Evolutionary conservation across 2,113 vertebrate species (phyloP).

Genomic region (Peromyscus polionotus): DNA sequence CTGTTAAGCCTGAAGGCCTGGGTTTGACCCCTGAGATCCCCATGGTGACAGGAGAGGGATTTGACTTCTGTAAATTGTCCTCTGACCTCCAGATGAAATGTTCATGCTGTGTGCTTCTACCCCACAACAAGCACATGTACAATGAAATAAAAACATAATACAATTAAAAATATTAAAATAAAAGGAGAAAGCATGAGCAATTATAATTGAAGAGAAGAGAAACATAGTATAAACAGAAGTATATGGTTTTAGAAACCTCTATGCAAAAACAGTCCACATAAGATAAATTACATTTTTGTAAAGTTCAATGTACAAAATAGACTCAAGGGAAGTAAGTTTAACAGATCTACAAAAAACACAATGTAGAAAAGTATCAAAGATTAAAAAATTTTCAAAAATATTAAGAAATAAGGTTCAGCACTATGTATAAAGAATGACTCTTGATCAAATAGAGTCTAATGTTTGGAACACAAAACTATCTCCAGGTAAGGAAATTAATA

Average conservation of each 20-base stretch:
- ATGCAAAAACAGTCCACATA: not conserved
- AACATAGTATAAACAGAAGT: not conserved
- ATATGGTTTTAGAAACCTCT: not conserved
- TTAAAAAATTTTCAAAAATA: not conserved
- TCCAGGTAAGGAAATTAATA: not conserved
- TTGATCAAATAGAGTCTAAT: not conserved
- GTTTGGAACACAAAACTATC: not conserved
- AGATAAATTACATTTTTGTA: not conserved
- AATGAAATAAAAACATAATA: not conserved
- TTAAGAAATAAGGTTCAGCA: not conserved
- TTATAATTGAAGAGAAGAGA: not conserved
- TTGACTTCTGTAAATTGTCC: not conserved
- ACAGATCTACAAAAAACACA: not conserved
- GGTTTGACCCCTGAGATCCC: not conserved
- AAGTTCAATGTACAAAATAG: not conserved
- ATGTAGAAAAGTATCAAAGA: not conserved
- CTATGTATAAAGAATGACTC: not conserved
- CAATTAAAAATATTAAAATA: not conserved
- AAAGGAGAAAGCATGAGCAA: not conserved
- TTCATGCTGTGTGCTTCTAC: not conserved
- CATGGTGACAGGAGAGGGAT: not conserved
- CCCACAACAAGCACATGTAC: too few species aligned
- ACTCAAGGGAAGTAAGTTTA: not conserved
- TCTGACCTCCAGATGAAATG: not conserved
- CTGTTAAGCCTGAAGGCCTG: not conserved